Conservation (phyloP, 2,113 vertebrate genomes). For the Scortum barcoo region DNA sequence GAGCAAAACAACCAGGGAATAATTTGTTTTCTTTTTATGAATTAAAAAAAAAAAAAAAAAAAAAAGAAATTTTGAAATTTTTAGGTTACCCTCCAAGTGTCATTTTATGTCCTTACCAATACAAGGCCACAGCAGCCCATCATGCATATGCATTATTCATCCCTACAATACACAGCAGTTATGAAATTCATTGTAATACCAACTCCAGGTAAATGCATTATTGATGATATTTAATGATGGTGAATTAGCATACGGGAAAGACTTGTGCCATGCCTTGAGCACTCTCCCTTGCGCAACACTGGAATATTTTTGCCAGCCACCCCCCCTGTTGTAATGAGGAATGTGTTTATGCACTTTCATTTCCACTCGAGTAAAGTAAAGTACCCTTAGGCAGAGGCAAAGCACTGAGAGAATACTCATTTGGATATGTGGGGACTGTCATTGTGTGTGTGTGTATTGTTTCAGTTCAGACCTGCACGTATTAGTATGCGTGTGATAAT, state of each 20-base stretch:
- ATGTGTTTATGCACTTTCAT: slow-evolving; percentile 69
- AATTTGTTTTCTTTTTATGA: not conserved
- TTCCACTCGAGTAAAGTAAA: slow-evolving; percentile 69
- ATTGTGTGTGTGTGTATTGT: slow-evolving; percentile 2
- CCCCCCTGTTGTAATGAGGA: slow-evolving; percentile 69
- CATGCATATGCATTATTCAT: slow-evolving; percentile 60
- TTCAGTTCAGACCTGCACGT: slow-evolving; percentile 3
- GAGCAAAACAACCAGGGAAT: not conserved
- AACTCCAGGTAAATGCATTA: slow-evolving; percentile 80
- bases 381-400: slow-evolving; percentile 52
- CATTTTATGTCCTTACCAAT: slow-evolving; percentile 12
- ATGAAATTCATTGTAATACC: slow-evolving; percentile 63
- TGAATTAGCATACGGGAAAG: slow-evolving; percentile 73
- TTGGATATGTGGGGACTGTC: slow-evolving; percentile 7
- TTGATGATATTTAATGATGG: slow-evolving; percentile 80
- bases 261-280: slow-evolving; percentile 71
- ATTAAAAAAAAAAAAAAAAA: not conserved
- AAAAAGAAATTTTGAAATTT: not conserved
- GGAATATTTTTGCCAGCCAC: slow-evolving; percentile 53
- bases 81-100: not conserved
- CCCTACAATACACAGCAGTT: slow-evolving; percentile 57
- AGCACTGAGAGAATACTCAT: slow-evolving; percentile 26
- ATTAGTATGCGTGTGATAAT: not conserved
- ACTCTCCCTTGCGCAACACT: slow-evolving; percentile 55
- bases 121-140: slow-evolving; percentile 12